Evolutionary conservation across 2,888 invertebrate species (phyloP), one percentile per base, ranked within the genome.

Genomic region (Nomada fabriciana): DNA sequence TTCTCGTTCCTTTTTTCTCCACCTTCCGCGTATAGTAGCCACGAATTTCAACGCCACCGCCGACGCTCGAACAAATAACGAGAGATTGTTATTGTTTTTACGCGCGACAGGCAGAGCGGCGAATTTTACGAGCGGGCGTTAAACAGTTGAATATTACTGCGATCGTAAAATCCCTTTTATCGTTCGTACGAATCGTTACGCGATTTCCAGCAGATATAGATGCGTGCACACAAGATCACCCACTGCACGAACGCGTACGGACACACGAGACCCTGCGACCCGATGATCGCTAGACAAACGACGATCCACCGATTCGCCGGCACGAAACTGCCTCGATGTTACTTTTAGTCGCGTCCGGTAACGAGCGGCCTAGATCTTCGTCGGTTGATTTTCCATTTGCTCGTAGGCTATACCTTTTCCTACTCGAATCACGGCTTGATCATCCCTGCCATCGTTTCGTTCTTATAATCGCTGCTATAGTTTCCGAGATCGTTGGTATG

Each of bases 21-120:
- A 18, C 25, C 52, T 13, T 29, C 11, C 65, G n/a, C 29, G 9
- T 11, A 42, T 5, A 47, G 61, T 36, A 52, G 68, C 78, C 76
- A 74, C 74, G 65, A 83, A 80, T 85, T 78, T 82, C 75, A 77
- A 20, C 77, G 71, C 47, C 61, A 64, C 7, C 64, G 43, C 43
- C 63, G 20, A 18, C 67, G 83, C 59, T 76, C 72, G 82, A 82
- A 83, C 86, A 79, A 85, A 88, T 86, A 88, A 86, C 88, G 85
- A 86, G 83, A 84, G 86, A 88, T 86, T 87, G 88, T 88, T 88
- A 88, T 86, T 85, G 88, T 88, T 88, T 86, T 86, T 86, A 86
- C 80, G 80, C 76, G 82, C 85, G 88, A 84, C 83, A 88, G 86
- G 61, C 85, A 80, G 87, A 82, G 77, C 85, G 78, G 75, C 80